These are phyloP conservation scores for Sorex araneus DNA, from an alignment of 2,113 vertebrate genomes.

Conservation along the genomic window DNA sequence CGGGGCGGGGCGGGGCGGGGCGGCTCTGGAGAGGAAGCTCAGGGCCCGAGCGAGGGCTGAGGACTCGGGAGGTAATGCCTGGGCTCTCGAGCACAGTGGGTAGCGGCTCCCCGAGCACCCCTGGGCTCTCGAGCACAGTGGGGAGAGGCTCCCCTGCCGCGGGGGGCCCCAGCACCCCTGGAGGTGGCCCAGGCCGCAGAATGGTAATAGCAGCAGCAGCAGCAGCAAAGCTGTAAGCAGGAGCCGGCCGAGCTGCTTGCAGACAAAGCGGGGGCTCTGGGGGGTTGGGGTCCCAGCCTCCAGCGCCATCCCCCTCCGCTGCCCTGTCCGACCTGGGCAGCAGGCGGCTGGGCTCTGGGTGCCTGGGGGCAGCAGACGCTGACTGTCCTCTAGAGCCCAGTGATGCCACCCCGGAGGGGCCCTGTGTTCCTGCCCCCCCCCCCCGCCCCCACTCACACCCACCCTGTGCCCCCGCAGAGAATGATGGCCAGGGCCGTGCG, in stretches of 20 bases:
- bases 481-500: conserved; percentile 96
- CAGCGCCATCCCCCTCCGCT: background rate
- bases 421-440: background rate
- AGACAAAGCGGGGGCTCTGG: background rate
- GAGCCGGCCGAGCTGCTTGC: background rate
- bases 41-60: too few species aligned
- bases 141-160: too few species aligned
- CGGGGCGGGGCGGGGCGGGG: background rate
- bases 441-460: background rate
- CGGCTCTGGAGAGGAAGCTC: background rate
- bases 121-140: too few species aligned
- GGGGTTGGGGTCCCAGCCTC: background rate
- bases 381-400: background rate
- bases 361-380: background rate
- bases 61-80: too few species aligned
- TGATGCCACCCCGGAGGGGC: background rate
- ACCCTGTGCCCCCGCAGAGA: conserved; percentile 86
- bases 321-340: background rate
- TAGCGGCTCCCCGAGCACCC: too few species aligned
- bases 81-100: too few species aligned
- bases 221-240: background rate
- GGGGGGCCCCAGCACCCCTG: too few species aligned
- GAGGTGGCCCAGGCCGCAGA: too few species aligned
- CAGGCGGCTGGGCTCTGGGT: background rate
- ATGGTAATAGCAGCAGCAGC: too few species aligned